Evolutionary conservation across 37 sponge, comb jelly and placozoan genomes (phyloP).

Genomic region (Petrosia ficiformis): DNA sequence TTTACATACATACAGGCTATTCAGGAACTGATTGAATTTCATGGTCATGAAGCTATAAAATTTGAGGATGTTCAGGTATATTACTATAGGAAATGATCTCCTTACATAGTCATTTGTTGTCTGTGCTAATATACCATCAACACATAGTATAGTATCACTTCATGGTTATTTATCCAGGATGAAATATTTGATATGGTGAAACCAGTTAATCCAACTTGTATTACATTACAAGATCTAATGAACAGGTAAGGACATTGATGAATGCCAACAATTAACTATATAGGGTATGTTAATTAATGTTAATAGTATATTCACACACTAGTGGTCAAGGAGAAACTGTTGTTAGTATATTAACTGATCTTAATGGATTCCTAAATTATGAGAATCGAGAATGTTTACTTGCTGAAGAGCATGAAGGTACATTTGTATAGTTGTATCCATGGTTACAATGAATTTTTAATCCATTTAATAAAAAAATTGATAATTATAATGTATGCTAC

Average conservation of each 20-base stretch:
- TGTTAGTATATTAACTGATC: slow-evolving; percentile 87
- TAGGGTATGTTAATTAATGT: too few species aligned
- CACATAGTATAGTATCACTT: not conserved
- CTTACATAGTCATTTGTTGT: too few species aligned
- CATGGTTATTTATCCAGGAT: slow-evolving; percentile 52
- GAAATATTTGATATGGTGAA: slow-evolving; percentile 99
- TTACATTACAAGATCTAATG: slow-evolving; percentile 88
- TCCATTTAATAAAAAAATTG: not conserved
- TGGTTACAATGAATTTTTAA: too few species aligned
- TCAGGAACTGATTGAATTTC: slow-evolving; percentile 76
- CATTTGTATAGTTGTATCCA: too few species aligned
- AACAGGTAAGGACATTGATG: slow-evolving; percentile 28
- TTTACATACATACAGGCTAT: slow-evolving; percentile 86
- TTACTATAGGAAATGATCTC: not conserved
- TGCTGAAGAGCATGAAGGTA: slow-evolving; percentile 64
- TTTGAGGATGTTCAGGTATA: slow-evolving; percentile 85
- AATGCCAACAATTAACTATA: not conserved
- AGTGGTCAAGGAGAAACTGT: slow-evolving; percentile 98
- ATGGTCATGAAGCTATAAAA: slow-evolving; percentile 82
- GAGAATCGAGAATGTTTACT: slow-evolving; percentile 93
- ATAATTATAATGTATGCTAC: not conserved
- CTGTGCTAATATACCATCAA: not conserved
- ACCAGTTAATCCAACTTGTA: slow-evolving; percentile 64
- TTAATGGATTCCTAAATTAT: slow-evolving; percentile 95
- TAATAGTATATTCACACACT: too few species aligned